These are phyloP conservation scores for Chloebia gouldiae DNA, from an alignment of 2,113 vertebrate species.

Conservation along the genomic window DNA sequence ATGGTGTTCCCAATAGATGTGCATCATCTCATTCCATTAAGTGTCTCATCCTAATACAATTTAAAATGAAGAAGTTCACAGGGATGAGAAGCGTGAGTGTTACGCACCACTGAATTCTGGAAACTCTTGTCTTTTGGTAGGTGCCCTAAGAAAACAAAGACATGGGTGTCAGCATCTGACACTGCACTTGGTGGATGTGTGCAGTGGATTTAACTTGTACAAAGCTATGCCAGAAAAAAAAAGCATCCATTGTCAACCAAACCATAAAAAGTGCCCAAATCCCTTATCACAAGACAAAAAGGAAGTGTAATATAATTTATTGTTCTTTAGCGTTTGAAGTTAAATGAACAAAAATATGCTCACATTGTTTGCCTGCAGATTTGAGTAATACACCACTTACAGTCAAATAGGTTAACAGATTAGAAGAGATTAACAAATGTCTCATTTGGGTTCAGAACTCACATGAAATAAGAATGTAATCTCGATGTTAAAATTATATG, in stretches of 20 bases:
- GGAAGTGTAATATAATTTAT: not conserved
- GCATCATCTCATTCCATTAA: not conserved
- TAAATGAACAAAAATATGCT: not conserved
- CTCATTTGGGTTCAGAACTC: not conserved
- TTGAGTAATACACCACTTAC: not conserved
- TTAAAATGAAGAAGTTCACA: not conserved
- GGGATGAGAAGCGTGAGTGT: not conserved
- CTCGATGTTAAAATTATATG: not conserved
- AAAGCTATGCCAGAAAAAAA: not conserved
- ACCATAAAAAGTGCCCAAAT: not conserved
- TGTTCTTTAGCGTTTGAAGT: not conserved
- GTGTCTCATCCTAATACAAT: not conserved
- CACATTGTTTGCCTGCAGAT: not conserved
- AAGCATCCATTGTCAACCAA: not conserved
- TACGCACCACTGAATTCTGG: not conserved
- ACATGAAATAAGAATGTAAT: not conserved
- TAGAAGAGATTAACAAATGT: not conserved
- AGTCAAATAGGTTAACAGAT: not conserved
- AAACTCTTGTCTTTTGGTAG: not conserved
- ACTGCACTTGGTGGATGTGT: not conserved
- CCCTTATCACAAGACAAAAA: not conserved
- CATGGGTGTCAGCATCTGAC: not conserved
- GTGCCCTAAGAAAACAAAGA: not conserved
- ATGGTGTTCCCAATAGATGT: not conserved
- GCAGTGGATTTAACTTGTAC: not conserved